Evolutionary conservation across 2,797 vertebrate genomes (phyloP).

Genomic region (Sciurus vulgaris): DNA sequence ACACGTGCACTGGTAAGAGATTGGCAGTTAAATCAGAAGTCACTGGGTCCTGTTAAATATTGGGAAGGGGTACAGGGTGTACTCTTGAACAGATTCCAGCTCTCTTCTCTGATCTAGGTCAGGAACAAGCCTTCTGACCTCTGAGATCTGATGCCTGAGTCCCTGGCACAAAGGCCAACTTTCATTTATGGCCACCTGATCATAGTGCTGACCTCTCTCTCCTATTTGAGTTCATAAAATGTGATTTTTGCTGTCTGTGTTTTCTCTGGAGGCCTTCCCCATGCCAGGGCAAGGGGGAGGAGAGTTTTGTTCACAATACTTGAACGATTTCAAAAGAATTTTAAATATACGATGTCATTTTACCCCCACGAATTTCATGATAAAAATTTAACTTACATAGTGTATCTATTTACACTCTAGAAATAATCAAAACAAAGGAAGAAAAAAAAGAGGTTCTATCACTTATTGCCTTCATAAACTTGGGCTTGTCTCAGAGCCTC

Average conservation of each 20-base stretch:
- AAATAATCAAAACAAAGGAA: neutral
- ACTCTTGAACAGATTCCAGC: constrained; percentile 38
- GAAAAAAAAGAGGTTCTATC: neutral
- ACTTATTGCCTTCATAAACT: neutral
- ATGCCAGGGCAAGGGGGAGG: neutral
- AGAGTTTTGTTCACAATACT: neutral
- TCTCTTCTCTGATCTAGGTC: neutral
- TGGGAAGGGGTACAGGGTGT: neutral
- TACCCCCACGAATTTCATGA: neutral
- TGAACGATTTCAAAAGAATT: neutral
- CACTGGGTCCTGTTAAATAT: neutral
- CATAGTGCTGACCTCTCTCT: neutral
- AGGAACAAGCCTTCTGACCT: constrained; percentile 25
- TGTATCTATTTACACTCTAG: neutral
- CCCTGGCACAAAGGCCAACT: constrained; percentile 48
- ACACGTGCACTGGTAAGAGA: neutral
- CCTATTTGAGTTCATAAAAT: neutral
- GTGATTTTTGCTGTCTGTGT: neutral
- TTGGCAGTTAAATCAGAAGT: neutral
- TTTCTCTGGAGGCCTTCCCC: neutral
- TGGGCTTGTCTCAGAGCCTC: neutral
- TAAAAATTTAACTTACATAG: constrained; percentile 1
- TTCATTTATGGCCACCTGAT: neutral
- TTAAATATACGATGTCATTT: neutral
- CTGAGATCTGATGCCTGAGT: neutral